Conservation (phyloP, 2,113 vertebrate species). For the Nymphicus hollandicus region DNA sequence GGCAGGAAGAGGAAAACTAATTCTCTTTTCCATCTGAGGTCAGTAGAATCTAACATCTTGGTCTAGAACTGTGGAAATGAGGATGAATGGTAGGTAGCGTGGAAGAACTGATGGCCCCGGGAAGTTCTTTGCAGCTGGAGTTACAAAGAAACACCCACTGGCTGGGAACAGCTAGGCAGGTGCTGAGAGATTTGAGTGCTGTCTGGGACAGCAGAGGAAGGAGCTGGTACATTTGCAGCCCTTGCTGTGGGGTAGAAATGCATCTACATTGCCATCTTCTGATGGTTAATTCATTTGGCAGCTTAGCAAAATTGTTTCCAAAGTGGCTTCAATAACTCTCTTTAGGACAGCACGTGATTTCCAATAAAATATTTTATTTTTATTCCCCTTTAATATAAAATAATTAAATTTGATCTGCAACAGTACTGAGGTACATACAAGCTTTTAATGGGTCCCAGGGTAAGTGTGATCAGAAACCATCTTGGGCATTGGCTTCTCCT, state of each 20-base stretch:
- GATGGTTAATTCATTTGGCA: neutral
- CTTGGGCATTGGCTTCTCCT: neutral
- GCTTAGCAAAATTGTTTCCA: conserved; percentile 6
- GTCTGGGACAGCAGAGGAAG: neutral
- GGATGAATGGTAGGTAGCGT: neutral
- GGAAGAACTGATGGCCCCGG: neutral
- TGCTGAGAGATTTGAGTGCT: neutral
- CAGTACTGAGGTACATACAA: neutral
- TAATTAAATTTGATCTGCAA: neutral
- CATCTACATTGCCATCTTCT: neutral
- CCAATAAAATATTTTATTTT: neutral
- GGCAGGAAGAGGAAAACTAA: neutral
- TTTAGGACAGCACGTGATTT: neutral
- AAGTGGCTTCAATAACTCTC: neutral
- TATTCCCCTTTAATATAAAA: neutral
- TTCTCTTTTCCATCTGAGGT: neutral
- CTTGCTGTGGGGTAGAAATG: neutral
- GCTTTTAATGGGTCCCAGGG: neutral
- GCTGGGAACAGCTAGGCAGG: neutral
- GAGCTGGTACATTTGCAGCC: neutral
- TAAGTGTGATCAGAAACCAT: neutral
- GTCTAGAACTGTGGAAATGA: neutral
- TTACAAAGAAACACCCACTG: rapidly evolving
- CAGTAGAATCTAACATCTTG: neutral
- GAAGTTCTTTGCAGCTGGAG: neutral